phyloP scores from a whole-genome alignment of 1,140 invertebrate genomes.

The Gonioctena quinquepunctata region DNA sequence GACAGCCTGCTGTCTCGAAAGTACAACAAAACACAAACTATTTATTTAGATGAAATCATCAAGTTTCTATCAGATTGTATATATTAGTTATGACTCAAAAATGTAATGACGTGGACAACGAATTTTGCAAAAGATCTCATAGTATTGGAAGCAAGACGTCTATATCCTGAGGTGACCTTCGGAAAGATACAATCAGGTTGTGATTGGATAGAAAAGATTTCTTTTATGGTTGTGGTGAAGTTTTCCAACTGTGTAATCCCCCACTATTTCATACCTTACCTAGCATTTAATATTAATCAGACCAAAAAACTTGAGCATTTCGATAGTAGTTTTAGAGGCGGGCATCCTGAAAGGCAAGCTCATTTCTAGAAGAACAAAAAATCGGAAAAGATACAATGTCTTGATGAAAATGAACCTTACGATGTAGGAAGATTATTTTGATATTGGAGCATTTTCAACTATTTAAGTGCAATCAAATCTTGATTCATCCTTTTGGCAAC shows the following conservation, averaged over 20 bases:
- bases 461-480: too few relatives aligned
- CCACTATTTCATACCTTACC: slow-evolving; percentile 29
- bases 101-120: slow-evolving; percentile 23
- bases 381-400: too few relatives aligned
- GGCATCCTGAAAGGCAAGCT: too few relatives aligned
- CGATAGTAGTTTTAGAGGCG: too few relatives aligned
- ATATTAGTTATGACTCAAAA: slow-evolving; percentile 22
- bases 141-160: neutral
- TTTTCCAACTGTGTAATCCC: neutral
- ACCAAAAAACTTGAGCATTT: neutral
- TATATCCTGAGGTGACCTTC: slow-evolving; percentile 12
- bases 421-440: too few relatives aligned
- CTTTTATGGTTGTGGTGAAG: slow-evolving; percentile 3
- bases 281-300: neutral
- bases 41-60: slow-evolving; percentile 28
- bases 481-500: too few relatives aligned
- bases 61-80: slow-evolving; percentile 24
- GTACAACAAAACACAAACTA: slow-evolving; percentile 45
- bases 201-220: slow-evolving; percentile 8
- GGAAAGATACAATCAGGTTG: slow-evolving; percentile 6
- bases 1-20: slow-evolving; percentile 35
- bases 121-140: slow-evolving; percentile 32
- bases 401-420: too few relatives aligned
- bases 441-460: too few relatives aligned
- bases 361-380: too few relatives aligned